Conservation (phyloP, 2,888 invertebrate genomes). For the Dryococelus australis region DNA sequence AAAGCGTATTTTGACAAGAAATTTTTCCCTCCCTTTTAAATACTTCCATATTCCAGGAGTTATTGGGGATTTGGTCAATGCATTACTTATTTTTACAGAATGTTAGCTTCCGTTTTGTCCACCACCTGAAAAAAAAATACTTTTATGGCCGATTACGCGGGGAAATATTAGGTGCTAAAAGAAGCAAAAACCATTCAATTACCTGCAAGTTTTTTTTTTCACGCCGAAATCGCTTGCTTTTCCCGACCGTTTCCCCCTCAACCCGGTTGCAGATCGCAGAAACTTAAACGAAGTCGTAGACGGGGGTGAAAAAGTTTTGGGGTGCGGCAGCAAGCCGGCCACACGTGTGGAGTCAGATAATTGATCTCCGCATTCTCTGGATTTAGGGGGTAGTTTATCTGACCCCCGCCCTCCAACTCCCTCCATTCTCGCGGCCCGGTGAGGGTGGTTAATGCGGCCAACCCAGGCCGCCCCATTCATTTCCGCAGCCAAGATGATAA, state of each 20-base stretch:
- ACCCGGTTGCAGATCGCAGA: not conserved
- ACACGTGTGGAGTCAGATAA: constrained; percentile 22
- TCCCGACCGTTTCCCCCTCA: not conserved
- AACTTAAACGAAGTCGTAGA: not conserved
- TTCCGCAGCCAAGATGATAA: constrained; percentile 27
- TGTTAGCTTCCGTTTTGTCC: not conserved
- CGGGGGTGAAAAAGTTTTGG: constrained; percentile 4
- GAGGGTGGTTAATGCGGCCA: constrained; percentile 26
- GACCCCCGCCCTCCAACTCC: not conserved
- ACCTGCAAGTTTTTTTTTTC: not conserved
- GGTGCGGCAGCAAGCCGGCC: too few species aligned
- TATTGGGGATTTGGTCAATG: not conserved
- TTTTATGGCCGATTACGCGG: not conserved
- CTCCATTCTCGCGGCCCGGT: not conserved
- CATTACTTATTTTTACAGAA: not conserved
- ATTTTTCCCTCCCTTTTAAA: too few species aligned
- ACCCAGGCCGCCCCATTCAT: constrained; percentile 26
- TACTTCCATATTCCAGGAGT: not conserved
- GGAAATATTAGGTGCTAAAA: not conserved
- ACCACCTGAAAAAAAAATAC: not conserved
- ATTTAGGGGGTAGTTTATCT: constrained; percentile 27
- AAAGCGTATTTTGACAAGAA: too few species aligned
- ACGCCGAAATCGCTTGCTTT: not conserved
- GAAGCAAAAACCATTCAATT: not conserved
- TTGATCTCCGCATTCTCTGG: constrained; percentile 26